phyloP scores from a whole-genome alignment of 1,140 invertebrate genomes.

The Pseudomyrmex concolor region DNA sequence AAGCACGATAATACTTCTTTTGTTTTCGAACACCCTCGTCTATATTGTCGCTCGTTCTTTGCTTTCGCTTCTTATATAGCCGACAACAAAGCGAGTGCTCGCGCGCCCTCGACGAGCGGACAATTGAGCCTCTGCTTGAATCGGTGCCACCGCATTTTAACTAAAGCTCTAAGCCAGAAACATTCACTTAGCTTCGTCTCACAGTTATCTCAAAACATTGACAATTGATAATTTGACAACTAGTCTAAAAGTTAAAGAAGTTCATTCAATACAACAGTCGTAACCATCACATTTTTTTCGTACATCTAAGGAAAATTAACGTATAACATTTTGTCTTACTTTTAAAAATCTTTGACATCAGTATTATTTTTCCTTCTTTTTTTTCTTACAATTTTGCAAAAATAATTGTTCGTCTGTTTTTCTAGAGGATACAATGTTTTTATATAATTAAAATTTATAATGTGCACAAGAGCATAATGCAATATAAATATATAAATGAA shows the following conservation, averaged over 20 bases:
- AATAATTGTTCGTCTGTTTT: too few species aligned
- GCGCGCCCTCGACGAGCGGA: not conserved
- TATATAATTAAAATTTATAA: too few species aligned
- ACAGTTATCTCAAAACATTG: not conserved
- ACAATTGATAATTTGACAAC: not conserved
- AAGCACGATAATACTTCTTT: slow-evolving; percentile 73
- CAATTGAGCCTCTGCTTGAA: slow-evolving; percentile 16
- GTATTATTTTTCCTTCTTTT: too few species aligned
- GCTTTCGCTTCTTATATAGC: slow-evolving; percentile 45
- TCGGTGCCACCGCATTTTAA: slow-evolving; percentile 4
- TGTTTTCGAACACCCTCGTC: slow-evolving; percentile 71
- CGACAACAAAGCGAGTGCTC: slow-evolving; percentile 18
- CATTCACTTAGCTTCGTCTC: slow-evolving; percentile 1
- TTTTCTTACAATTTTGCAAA: too few species aligned
- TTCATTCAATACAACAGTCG: not conserved
- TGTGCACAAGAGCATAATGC: too few species aligned
- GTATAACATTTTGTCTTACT: too few species aligned
- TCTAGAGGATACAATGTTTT: too few species aligned
- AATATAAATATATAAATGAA: too few species aligned
- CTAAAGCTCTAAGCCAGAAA: slow-evolving; percentile 15
- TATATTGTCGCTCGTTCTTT: slow-evolving; percentile 8
- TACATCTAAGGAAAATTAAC: not conserved
- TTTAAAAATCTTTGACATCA: too few species aligned
- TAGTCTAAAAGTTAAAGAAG: not conserved
- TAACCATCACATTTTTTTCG: not conserved